phyloP scores from a whole-genome alignment of 1,140 invertebrate species.

The Drosophila sp. region DNA sequence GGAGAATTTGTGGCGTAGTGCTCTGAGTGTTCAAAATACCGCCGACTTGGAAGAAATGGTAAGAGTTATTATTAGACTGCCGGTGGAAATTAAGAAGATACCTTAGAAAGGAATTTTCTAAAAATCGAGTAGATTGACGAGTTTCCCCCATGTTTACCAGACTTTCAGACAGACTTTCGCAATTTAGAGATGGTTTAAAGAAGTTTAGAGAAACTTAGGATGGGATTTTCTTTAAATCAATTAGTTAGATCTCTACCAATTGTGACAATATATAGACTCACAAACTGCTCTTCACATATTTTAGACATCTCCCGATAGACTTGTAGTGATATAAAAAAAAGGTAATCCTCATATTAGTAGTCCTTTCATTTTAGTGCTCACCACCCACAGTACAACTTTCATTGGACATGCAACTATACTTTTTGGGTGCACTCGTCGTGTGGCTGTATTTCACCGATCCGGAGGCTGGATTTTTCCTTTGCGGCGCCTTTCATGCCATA shows the following conservation, averaged over 20 bases:
- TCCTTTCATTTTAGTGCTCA: constrained; percentile 86
- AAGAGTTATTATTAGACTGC: constrained; percentile 6
- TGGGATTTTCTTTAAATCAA: too few relatives aligned
- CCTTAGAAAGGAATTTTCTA: too few relatives aligned
- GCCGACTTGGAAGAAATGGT: constrained; percentile 90
- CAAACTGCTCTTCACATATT: too few relatives aligned
- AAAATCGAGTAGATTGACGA: too few relatives aligned
- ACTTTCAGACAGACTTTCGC: too few relatives aligned
- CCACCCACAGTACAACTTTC: constrained; percentile 90
- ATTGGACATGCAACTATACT: constrained; percentile 92
- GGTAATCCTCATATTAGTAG: not conserved
- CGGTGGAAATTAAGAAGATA: too few relatives aligned
- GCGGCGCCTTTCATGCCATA: constrained; percentile 86
- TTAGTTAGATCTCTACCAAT: too few relatives aligned
- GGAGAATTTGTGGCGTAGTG: constrained; percentile 89
- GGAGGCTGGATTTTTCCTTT: constrained; percentile 85
- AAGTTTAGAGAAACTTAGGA: too few relatives aligned
- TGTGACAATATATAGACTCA: too few relatives aligned
- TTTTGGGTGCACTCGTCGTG: constrained; percentile 89
- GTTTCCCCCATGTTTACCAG: too few relatives aligned
- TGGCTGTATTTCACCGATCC: constrained; percentile 87
- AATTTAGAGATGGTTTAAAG: too few relatives aligned
- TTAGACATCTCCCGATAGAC: too few relatives aligned
- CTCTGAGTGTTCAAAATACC: constrained; percentile 90
- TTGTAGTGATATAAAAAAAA: not conserved